Evolutionary conservation across 2,888 invertebrate genomes (phyloP), one percentile per base, ranked within the genome.

Genomic region (Tetragnatha montana): DNA sequence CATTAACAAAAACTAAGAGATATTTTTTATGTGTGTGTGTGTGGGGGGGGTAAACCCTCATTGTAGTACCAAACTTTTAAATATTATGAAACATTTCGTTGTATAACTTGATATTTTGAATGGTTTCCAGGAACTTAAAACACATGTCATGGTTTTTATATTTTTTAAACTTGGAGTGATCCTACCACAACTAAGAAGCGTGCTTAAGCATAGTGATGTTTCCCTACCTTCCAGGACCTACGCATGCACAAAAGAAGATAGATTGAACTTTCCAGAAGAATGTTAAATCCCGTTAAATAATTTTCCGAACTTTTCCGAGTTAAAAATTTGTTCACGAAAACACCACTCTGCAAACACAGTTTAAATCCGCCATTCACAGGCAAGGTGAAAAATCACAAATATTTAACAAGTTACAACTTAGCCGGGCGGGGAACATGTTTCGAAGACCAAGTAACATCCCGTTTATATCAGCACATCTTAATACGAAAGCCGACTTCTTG

Each of bases 391-490:
- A 74, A 82, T 82, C 82, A 82, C 82, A 73, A 60, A 82, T 74
- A 82, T 60, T 82, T 73, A 82, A 82, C 82, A 82, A 82, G 74
- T 74, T 60, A 12, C 74, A 82, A 74, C 73, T 82, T 81, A 60
- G 50, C 74, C 51, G 50, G 82, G 50, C 51, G 50, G 82, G 50
- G 51, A 51, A 60, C 82, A 74, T 82, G 51, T 49, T 74, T 82
- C 82, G 47, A 73, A 60, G 51, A 60, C 50, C 35, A 60, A 82
- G 51, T 51, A 82, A 82, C 74, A 51, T 82, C 82, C 73, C 82
- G 82, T 82, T 74, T 82, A 19, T 49, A 74, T 14, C 22, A 10
- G 82, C 82, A 74, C 82, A 73, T 82, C 73, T 82, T 82, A 49
- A 49, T 73, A 51, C 35, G 17, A 22, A 73, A 82, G 81, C 51